phyloP scores from a whole-genome alignment of 2,888 invertebrate species.

The Caenorhabditis angaria region DNA sequence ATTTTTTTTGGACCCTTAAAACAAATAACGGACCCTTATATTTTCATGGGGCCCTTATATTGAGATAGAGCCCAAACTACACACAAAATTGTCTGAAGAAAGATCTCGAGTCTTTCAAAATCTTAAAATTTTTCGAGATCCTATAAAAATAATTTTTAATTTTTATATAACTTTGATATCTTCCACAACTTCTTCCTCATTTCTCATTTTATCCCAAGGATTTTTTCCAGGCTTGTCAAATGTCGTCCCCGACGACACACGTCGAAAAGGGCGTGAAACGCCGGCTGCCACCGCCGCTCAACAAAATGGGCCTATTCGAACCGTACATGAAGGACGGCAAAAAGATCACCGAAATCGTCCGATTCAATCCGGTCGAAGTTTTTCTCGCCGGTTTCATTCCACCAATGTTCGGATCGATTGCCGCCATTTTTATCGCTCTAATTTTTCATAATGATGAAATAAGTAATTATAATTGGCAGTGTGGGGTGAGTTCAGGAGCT shows the following conservation, averaged over 20 bases:
- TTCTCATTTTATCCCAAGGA: too few relatives aligned
- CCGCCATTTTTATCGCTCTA: conserved; percentile 67
- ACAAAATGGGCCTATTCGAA: conserved; percentile 51
- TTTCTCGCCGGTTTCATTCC: conserved; percentile 70
- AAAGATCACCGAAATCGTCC: conserved; percentile 58
- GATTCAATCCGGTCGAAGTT: conserved; percentile 59
- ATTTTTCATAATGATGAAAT: conserved; percentile 70
- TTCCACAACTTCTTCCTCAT: too few relatives aligned
- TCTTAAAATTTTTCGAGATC: background rate
- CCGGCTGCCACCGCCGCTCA: conserved; percentile 44
- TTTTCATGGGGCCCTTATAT: too few relatives aligned
- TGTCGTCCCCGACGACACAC: conserved; percentile 14
- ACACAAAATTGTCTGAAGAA: too few relatives aligned
- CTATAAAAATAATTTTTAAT: background rate
- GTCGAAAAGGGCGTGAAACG: conserved; percentile 40
- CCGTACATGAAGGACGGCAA: conserved; percentile 58
- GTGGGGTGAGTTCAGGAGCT: conserved; percentile 58
- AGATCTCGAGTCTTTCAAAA: too few relatives aligned
- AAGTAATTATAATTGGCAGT: conserved; percentile 71
- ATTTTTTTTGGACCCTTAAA: too few relatives aligned
- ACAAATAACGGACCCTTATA: too few relatives aligned
- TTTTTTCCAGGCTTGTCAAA: too few relatives aligned
- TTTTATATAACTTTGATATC: background rate
- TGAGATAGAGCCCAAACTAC: too few relatives aligned
- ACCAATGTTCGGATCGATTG: conserved; percentile 68